Conservation (phyloP, 2,797 vertebrate genomes). For the Moxostoma hubbsi region DNA sequence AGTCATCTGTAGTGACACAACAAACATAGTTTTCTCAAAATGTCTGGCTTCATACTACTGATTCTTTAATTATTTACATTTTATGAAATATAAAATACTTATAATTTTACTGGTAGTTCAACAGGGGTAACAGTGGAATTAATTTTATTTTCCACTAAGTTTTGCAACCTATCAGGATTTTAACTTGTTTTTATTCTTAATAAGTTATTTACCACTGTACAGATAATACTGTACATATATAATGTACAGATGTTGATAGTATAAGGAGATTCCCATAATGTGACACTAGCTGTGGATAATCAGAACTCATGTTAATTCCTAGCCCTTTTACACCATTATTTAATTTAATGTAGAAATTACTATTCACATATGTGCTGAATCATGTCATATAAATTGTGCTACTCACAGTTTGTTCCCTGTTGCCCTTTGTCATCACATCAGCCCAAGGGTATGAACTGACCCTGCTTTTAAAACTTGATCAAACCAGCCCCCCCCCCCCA, state of each 20-base stretch:
- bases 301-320: conserved; percentile 32
- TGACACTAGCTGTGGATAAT: not conserved
- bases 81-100: not conserved
- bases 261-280: no score
- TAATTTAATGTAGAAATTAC: not conserved
- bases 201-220: not conserved
- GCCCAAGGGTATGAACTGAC: conserved; percentile 89
- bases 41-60: not conserved
- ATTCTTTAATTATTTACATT: not conserved
- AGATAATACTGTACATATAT: not conserved
- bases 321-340: not conserved
- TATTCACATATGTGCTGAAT: no score
- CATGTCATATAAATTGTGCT: not conserved
- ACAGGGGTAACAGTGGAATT: not conserved
- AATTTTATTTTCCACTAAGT: not conserved
- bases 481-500: not conserved
- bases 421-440: conserved; percentile 67
- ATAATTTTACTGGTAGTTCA: not conserved
- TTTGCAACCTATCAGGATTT: not conserved
- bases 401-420: not conserved
- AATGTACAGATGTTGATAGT: not conserved
- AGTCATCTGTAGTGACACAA: conserved; percentile 5
- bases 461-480: conserved; percentile 52
- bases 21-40: not conserved
- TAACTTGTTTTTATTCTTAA: not conserved